phyloP scores from a whole-genome alignment of 2,888 invertebrate genomes.

The Cephonodes hylas region DNA sequence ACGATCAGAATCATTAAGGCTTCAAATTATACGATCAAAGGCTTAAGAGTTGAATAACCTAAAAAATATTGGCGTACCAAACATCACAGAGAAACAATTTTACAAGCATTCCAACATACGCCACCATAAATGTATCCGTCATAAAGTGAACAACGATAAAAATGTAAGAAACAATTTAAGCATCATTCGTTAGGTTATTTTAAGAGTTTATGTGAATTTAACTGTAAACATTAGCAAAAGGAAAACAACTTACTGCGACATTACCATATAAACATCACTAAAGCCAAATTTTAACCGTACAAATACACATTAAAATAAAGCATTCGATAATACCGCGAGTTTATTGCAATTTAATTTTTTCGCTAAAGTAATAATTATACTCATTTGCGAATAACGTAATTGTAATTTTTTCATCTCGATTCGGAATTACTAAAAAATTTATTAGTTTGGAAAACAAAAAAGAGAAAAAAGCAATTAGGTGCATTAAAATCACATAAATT shows the following conservation, averaged over 20 bases:
- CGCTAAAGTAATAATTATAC: constrained; percentile 32
- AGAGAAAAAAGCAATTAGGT: constrained; percentile 45
- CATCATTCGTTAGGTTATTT: neutral
- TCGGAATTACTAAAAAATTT: constrained; percentile 17
- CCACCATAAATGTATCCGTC: neutral
- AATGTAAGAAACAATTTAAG: neutral
- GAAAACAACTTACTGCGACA: neutral
- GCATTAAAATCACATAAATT: constrained; percentile 63
- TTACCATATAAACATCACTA: neutral
- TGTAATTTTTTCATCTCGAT: constrained; percentile 19
- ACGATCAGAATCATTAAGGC: neutral
- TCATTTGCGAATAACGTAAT: constrained; percentile 33
- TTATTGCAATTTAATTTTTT: constrained; percentile 30
- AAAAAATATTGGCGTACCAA: neutral
- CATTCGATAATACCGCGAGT: constrained; percentile 14
- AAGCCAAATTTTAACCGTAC: neutral
- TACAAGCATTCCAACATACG: neutral
- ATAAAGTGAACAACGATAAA: neutral
- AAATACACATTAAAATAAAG: constrained; percentile 13
- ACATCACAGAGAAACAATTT: neutral
- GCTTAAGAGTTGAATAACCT: neutral
- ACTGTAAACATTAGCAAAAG: neutral
- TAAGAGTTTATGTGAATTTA: neutral
- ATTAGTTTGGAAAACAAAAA: constrained; percentile 42
- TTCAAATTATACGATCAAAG: neutral